Conservation (phyloP, 2,888 invertebrate genomes). For the Xestia c-nigrum region DNA sequence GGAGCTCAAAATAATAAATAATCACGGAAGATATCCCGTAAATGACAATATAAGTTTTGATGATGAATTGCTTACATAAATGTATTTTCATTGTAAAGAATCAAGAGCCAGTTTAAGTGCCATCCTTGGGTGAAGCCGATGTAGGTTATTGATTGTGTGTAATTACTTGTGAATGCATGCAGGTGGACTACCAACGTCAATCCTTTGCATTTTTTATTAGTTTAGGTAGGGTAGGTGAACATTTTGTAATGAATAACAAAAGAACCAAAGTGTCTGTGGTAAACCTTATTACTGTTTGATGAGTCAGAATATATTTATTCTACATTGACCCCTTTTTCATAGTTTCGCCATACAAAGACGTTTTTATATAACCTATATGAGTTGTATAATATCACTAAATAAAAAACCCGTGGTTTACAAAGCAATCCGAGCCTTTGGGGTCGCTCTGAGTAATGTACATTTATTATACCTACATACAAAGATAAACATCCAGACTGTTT, state of each 20-base stretch:
- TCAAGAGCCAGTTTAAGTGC: neutral
- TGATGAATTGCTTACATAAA: too few species aligned
- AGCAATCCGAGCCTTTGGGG: neutral
- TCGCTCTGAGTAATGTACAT: neutral
- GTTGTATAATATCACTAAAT: too few species aligned
- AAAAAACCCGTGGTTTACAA: neutral
- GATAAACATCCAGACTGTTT: neutral
- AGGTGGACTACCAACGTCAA: neutral
- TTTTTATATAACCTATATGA: neutral
- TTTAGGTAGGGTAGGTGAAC: neutral
- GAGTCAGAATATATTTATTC: neutral
- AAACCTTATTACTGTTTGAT: neutral
- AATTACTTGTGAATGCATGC: constrained; percentile 21
- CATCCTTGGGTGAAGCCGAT: neutral
- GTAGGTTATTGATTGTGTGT: constrained; percentile 25
- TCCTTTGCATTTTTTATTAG: constrained; percentile 28
- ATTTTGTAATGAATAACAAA: neutral
- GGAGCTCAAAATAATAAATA: too few species aligned
- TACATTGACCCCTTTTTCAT: neutral
- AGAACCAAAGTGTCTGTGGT: neutral
- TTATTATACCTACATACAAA: neutral
- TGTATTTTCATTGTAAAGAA: neutral
- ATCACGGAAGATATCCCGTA: too few species aligned
- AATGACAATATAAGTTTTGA: too few species aligned
- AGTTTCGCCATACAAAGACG: neutral